phyloP scores from a whole-genome alignment of 2,888 invertebrate species.

The Conus canariensis region DNA sequence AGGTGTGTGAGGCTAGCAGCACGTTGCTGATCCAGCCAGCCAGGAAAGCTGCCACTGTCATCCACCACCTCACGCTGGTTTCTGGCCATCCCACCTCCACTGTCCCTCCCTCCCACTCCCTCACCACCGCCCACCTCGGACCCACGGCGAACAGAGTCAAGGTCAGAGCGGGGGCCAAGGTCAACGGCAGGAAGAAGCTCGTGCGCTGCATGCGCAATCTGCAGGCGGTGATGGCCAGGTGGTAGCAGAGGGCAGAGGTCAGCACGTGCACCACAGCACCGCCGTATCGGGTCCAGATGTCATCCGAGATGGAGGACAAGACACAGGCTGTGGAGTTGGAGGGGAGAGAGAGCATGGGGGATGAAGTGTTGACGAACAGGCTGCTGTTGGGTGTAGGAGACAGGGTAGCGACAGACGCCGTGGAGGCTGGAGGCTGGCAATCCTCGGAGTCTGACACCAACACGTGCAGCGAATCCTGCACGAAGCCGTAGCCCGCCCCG shows the following conservation, averaged over 20 bases:
- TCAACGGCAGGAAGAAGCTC: conserved; percentile 44
- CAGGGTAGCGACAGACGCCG: background rate
- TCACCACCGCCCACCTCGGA: conserved; percentile 28
- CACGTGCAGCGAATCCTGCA: conserved; percentile 10
- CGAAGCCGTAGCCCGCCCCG: conserved; percentile 5
- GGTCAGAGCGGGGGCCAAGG: conserved; percentile 37
- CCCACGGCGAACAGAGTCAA: conserved; percentile 27
- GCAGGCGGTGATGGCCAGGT: conserved; percentile 46
- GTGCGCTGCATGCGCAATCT: conserved; percentile 44
- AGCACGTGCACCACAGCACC: conserved; percentile 25
- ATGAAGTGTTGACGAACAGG: background rate
- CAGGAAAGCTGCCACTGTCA: conserved; percentile 31
- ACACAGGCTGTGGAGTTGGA: background rate
- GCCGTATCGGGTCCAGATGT: conserved; percentile 18
- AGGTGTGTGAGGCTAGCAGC: conserved; percentile 40
- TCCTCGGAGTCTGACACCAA: background rate
- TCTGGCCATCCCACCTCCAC: conserved; percentile 1
- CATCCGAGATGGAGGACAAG: background rate
- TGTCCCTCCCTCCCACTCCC: background rate
- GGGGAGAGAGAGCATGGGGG: background rate
- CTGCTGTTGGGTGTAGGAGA: background rate
- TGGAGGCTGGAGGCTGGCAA: background rate
- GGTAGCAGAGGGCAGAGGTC: conserved; percentile 38
- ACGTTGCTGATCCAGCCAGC: conserved; percentile 42
- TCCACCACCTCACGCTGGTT: conserved; percentile 19